Conservation (phyloP, 2,797 vertebrate genomes). For the Furcifer pardalis region DNA sequence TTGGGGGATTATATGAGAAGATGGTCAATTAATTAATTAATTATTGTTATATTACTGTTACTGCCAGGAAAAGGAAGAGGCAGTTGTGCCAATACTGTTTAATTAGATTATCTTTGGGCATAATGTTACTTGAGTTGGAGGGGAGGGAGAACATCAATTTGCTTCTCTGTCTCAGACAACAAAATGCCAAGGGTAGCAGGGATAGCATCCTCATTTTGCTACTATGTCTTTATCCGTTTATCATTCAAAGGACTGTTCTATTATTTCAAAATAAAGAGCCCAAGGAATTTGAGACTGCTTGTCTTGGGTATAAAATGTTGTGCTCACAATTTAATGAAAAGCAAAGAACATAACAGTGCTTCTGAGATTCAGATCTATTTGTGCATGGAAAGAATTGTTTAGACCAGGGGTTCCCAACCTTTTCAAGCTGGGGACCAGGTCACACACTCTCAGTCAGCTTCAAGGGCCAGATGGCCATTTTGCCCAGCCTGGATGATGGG, state of each 20-base stretch:
- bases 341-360: accelerated
- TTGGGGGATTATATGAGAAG: no score
- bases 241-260: constrained; percentile 7
- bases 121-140: neutral
- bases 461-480: no score
- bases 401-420: neutral
- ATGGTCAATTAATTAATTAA: no score
- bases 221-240: neutral
- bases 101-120: neutral
- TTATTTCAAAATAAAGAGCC: constrained; percentile 4
- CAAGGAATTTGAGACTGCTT: no score
- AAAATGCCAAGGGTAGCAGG: no score
- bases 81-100: neutral
- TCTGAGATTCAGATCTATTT: neutral
- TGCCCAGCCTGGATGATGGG: no score
- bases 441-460: no score
- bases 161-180: no score
- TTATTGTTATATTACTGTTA: no score
- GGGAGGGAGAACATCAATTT: neutral
- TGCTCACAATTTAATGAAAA: neutral
- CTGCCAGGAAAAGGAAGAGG: neutral
- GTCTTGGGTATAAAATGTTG: no score
- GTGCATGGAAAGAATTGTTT: neutral
- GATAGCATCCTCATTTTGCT: neutral
- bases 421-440: no score